A percentile compares a stretch with the other conserved stretches of the same genome.
These are phyloP conservation scores for Hypolimnas misippus DNA, from an alignment of 2,888 invertebrate genomes.

Conservation along the genomic window DNA sequence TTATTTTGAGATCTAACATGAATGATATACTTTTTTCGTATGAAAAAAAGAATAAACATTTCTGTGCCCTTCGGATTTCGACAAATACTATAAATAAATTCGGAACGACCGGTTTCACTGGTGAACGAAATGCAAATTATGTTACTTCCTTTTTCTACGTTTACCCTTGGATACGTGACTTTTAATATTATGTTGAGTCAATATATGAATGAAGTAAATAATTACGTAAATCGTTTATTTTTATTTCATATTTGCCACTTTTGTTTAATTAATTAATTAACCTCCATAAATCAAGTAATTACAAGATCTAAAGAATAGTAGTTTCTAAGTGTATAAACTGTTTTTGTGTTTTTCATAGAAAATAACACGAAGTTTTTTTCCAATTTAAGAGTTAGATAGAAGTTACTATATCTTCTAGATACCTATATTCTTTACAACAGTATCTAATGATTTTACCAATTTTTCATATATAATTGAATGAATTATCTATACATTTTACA, in stretches of 20 bases:
- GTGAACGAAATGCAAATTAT: slow-evolving; percentile 51
- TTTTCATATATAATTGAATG: no score
- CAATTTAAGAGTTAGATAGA: no score
- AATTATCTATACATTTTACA: no score
- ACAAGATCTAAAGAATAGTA: background rate
- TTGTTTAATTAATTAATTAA: background rate
- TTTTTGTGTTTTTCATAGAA: no score
- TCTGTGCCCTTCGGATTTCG: slow-evolving; percentile 60
- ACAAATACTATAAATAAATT: slow-evolving; percentile 61
- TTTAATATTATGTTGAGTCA: slow-evolving; percentile 38
- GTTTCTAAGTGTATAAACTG: no score
- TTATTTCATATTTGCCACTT: background rate
- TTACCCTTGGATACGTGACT: slow-evolving; percentile 64
- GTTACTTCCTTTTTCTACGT: slow-evolving; percentile 54
- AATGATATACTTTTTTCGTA: slow-evolving; percentile 23
- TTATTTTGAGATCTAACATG: background rate
- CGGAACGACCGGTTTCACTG: slow-evolving; percentile 51
- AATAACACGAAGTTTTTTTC: no score
- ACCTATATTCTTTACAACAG: no score
- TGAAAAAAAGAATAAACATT: slow-evolving; percentile 43
- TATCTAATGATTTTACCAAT: no score
- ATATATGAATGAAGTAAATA: slow-evolving; percentile 2
- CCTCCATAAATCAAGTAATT: background rate
- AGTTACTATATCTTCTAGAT: no score
- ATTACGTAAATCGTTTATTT: background rate